Base-by-base conservation (phyloP, 2,113 vertebrate genomes). In the Syrrhaptes paradoxus region DNA sequence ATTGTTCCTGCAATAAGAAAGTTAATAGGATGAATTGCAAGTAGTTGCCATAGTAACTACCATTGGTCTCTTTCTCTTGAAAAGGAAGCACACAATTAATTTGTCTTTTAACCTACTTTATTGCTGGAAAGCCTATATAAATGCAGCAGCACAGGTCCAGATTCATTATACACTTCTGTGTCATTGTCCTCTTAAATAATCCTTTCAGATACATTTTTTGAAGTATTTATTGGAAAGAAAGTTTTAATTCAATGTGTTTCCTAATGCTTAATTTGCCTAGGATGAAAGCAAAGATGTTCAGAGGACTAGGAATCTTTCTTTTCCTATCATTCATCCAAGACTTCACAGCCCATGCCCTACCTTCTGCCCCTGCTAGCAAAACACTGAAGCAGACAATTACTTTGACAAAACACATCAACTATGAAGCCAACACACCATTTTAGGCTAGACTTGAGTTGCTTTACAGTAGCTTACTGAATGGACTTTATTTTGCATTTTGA, bases 41-140 rank as follows among this genome's bases (percentile, higher is more conserved):
- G 93, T 84, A 94, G 97, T 97, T 98, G 94, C 97, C 94, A 98
- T 98, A 95, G 97, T 89, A 98, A 98, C 97, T 66, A 29, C 58
- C 65, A 95, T 48, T 90, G 71, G 93, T 87, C 84, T 96, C 62
- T 81, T 91, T 97, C 93, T 95, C 88, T 96, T 86, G 93, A 96
- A 97, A 75, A 84, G 80, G 80, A 97, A 96, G 89, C 66, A 85
- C 70, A 94, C 43, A 95, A 97, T 97, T 97, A 97, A 97, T 98
- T 97, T 97, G 89, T 94, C 95, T 97, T 97, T 97, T 96, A 97
- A 97, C 94, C 84, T 96, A 80, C 88, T 97, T 97, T 97, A 95
- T 93, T 95, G 84, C 87, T 82, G 93, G 87, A 95, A 93, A 75
- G 62, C 68, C 87, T 93, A 59, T 68, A 66, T 86, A 90, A 94